Evolutionary conservation across 2,113 vertebrate species (phyloP), one percentile per base, ranked within the genome.

Genomic region (Neolamprologus falcicula): DNA sequence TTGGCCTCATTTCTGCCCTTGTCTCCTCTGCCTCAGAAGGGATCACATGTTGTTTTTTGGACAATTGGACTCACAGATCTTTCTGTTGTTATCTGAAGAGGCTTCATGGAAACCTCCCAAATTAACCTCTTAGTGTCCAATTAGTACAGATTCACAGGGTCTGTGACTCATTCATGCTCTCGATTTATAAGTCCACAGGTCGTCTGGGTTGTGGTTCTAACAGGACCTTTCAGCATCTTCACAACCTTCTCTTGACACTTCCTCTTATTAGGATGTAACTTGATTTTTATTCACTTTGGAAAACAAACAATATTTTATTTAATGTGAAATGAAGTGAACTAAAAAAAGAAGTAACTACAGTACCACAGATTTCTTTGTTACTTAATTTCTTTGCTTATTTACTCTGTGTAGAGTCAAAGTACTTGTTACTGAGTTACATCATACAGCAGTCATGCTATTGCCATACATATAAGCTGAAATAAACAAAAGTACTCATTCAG

Each of bases 21-120:
- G 76, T 88, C 92, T 93, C 87, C 90, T 91, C 91, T 89, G 73
- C 89, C 82, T 86, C 57, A 54, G 26, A 82, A 47, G 24, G 19
- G 42, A 68, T 95, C 96, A 94, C 92, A 90, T 94, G 95, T 68
- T 76, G 88, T 87, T 81, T 68, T 92, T 83, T 73, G 88, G 90
- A 90, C 92, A 90, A 86, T 88, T 71, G 4, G 79, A 54, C 53
- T 37, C 88, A 91, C 85, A 91, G 61, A 91, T 80, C 54, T 9
- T 28, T 71, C 16, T 59, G 7, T 68, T 92, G 53, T 90, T 82
- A 80, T 92, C 63, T 37, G 50, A 82, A 89, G 83, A 83, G 52
- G 16, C 45, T 11, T 35, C 12, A n/a, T 90, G 40, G 83, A 81
- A 24, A n/a, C 84, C 68, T 85, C 90, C 89, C 85, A 88, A 92